phyloP scores from a whole-genome alignment of 2,113 vertebrate genomes.

The Podarcis cretensis region DNA sequence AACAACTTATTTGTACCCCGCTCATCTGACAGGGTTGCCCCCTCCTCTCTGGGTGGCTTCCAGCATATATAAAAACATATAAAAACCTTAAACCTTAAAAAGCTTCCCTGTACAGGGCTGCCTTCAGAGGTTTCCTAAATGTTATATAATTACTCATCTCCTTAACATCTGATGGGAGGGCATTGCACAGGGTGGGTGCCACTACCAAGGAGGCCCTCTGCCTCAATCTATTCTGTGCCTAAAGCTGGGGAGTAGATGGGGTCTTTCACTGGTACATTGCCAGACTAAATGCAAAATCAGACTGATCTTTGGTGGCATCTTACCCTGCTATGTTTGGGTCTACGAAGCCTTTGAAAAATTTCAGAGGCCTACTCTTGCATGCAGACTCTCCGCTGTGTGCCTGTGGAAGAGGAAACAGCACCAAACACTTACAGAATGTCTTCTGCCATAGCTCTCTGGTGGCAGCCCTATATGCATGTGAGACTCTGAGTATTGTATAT shows the following conservation, averaged over 20 bases:
- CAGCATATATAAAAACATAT: too few relatives aligned
- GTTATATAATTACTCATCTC: too few relatives aligned
- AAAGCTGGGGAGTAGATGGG: not conserved
- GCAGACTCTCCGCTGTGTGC: not conserved
- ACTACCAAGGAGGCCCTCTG: not conserved
- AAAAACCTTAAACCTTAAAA: too few relatives aligned
- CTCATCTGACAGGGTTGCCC: too few relatives aligned
- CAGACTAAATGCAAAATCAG: accelerated
- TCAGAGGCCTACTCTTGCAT: not conserved
- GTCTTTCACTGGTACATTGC: not conserved
- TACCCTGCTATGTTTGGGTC: not conserved
- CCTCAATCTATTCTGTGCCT: not conserved
- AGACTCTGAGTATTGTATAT: not conserved
- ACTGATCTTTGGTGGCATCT: accelerated
- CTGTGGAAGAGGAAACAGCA: not conserved
- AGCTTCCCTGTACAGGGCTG: too few relatives aligned
- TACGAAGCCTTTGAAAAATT: not conserved
- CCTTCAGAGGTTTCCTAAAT: too few relatives aligned
- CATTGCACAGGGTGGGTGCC: too few relatives aligned
- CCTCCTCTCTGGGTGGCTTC: too few relatives aligned
- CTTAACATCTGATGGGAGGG: too few relatives aligned
- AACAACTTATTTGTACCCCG: too few relatives aligned
- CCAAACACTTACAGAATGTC: not conserved
- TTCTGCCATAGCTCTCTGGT: not conserved
- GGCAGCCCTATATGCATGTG: not conserved